These are phyloP conservation scores for Drosophila barbarae DNA, from an alignment of 2,888 invertebrate genomes.

Conservation along the genomic window DNA sequence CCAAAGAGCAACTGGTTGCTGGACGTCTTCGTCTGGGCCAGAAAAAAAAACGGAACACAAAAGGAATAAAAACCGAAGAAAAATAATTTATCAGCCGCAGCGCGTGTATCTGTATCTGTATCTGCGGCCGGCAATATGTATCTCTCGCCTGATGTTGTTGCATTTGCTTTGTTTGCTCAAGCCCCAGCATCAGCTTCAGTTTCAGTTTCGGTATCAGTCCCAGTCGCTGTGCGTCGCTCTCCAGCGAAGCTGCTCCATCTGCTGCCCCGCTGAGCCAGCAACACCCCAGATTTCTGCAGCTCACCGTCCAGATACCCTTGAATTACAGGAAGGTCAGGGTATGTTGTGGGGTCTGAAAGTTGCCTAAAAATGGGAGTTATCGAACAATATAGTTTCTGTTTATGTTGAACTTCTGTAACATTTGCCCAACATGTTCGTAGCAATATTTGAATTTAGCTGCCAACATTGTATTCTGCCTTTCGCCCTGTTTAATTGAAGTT, in stretches of 20 bases:
- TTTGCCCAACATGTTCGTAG: neutral
- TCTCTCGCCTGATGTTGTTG: slow-evolving; percentile 36
- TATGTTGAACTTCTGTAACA: too few relatives aligned
- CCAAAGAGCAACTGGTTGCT: slow-evolving; percentile 74
- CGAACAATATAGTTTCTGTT: too few relatives aligned
- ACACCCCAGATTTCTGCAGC: slow-evolving; percentile 60
- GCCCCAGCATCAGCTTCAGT: slow-evolving; percentile 32
- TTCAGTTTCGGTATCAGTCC: slow-evolving; percentile 54
- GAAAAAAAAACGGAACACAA: slow-evolving; percentile 10
- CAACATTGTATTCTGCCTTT: neutral
- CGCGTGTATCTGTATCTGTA: slow-evolving; percentile 43
- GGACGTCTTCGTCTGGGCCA: slow-evolving; percentile 37
- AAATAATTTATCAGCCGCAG: slow-evolving; percentile 74
- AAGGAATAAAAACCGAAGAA: slow-evolving; percentile 25
- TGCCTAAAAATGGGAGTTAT: neutral
- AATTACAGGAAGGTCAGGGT: neutral
- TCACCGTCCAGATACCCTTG: slow-evolving; percentile 18
- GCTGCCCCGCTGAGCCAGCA: slow-evolving; percentile 70
- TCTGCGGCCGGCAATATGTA: slow-evolving; percentile 38
- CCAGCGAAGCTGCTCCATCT: slow-evolving; percentile 48
- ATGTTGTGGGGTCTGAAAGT: neutral
- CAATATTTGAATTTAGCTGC: neutral
- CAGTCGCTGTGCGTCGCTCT: slow-evolving; percentile 48
- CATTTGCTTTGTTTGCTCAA: slow-evolving; percentile 49
- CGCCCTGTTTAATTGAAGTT: neutral